Evolutionary conservation across 2,113 vertebrate genomes (phyloP).

Genomic region (Megalops atlanticus): DNA sequence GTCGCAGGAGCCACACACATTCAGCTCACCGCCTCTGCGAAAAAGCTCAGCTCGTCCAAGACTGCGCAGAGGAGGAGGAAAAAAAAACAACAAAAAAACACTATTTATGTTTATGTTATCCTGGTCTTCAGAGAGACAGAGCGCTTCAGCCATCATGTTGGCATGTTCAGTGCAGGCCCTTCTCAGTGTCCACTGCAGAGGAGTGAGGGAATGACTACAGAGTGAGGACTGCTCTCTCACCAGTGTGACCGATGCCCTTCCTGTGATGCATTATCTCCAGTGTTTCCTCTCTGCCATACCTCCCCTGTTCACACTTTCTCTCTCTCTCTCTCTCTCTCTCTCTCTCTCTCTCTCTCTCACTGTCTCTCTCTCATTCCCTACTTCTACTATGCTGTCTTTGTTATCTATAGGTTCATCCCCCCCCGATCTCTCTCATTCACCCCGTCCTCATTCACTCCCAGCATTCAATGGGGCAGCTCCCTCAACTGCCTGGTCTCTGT

Average conservation of each 20-base stretch:
- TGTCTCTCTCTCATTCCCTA: not conserved
- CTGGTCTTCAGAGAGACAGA: not conserved
- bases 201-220: not conserved
- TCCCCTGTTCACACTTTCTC: not conserved
- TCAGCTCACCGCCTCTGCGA: not conserved
- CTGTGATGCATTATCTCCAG: not conserved
- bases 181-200: not conserved
- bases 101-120: not conserved
- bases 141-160: not conserved
- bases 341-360: not conserved
- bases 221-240: not conserved
- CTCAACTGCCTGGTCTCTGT: too few relatives aligned
- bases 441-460: too few relatives aligned
- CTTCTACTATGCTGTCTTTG: not conserved
- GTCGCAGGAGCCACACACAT: not conserved
- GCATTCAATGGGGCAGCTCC: too few relatives aligned
- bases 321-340: not conserved
- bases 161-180: not conserved
- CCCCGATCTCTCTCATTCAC: too few relatives aligned
- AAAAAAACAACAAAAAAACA: not conserved
- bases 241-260: not conserved
- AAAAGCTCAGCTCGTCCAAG: not conserved
- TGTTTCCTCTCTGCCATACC: not conserved
- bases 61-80: not conserved
- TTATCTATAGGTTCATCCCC: too few relatives aligned